Evolutionary conservation across 2,113 vertebrate genomes (phyloP), one percentile per base, ranked within the genome.

Genomic region (Pseudolaguvia tuberculata): DNA sequence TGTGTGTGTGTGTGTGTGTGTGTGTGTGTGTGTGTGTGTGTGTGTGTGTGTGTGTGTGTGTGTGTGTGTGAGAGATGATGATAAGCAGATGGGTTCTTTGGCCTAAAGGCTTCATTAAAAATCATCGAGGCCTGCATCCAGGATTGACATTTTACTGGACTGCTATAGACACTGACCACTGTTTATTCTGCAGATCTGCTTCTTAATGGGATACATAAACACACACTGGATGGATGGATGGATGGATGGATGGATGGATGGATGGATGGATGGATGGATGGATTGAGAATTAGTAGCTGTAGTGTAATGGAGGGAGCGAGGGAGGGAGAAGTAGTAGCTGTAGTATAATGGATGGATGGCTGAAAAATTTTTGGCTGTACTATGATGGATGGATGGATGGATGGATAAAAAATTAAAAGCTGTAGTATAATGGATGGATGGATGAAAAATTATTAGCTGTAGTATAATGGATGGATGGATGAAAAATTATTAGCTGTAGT

Each of bases 81-180:
- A 25, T 45, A 53, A 45, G 57, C 29, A 70, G 39, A 76, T 47
- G 51, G 52, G n/a, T 17, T 48, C 39, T 67, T 39, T 75, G 66
- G 47, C 56, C 56, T 17, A 8, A 39, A 52, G 21, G 56, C 66
- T 59, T 70, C 66, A 52, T 70, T 53, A 70, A 23, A 23, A 59
- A 31, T 5, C 13, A 17, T 48, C 42, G 20, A 11, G 47, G 65
- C 47, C 7, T 27, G 29, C 9, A 55, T 51, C 27, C 25, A 50
- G 21, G 45, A 52, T 39, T 23, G 45, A n/a, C 29, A 23, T 67
- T 53, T 10, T 51, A 13, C 15, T 58, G 53, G 73, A 50, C 27
- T 35, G 25, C 31, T 76, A 27, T 59, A 47, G 47, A 6, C 15
- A 52, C 56, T 35, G 39, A 45, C 35, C 14, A 63, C 29, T 61